Base-by-base conservation (phyloP, 2,888 invertebrate genomes). In the Ethmia dodecea region DNA sequence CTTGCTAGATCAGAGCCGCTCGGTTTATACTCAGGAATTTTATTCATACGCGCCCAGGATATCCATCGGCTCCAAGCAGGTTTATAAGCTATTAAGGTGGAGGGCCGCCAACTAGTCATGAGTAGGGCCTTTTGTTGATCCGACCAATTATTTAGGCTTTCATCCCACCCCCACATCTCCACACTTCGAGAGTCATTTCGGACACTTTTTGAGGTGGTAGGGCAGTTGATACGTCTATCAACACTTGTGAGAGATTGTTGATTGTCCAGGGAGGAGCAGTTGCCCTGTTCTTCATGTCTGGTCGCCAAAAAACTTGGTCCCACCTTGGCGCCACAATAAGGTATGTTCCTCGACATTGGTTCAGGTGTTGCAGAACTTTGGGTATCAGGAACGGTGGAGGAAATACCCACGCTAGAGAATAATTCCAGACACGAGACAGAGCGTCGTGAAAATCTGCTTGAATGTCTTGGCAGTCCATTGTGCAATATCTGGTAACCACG, bases 361-460 rank as follows among this genome's bases (percentile, higher is more conserved):
- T 33, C 54, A 59, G 42, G 22, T 59, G 54, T 1, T 26, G 22
- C 10, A 55, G 43, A 1, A 61, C 51, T 18, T 41, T 25, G 3
- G 59, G 59, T 1, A 60, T 38, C 5, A 52, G 31, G 5, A 11
- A 28, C 9, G 58, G 63, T 5, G 61, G 62, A 2, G 62, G 59
- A 30, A 62, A 61, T 5, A 59, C 35, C 39, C 60, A 63, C 1
- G 37, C 56, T 15, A 54, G 33, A 0, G 33, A 28, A 22, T 31
- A 55, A 2, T 38, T n/a, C 52, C 56, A 57, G 1, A 2, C 25
- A n/a, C 40, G 44, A 42, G 50, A 50, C 48, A 59, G 56, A 1
- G 56, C 54, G 22, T 55, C 43, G 38, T 2, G 2, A 10, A 14
- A 31, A 3, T 4, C 11, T 1, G 31, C 31, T 6, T 4, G 3